phyloP scores from a whole-genome alignment of 2,797 vertebrate genomes.

The Capromys pilorides region DNA sequence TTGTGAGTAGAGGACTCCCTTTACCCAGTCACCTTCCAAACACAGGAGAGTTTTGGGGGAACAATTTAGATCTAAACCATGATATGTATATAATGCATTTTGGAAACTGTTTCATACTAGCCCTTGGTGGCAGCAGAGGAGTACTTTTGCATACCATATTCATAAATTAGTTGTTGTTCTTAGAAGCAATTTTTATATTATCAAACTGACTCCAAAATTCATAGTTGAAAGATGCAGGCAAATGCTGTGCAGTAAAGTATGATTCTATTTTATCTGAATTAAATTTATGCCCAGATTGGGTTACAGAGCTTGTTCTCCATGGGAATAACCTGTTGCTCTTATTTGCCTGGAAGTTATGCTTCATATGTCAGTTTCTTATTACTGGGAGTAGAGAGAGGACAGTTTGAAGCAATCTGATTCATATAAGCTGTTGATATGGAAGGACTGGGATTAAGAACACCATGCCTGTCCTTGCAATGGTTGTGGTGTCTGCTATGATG shows the following conservation, averaged over 20 bases:
- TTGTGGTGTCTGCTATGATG: fast-evolving
- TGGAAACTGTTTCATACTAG: slow-evolving; percentile 2
- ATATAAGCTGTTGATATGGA: not conserved
- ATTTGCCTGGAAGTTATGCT: not conserved
- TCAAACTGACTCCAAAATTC: slow-evolving; percentile 53
- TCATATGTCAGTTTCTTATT: not conserved
- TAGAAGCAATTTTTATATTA: slow-evolving; percentile 43
- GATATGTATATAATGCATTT: not conserved
- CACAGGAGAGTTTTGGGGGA: not conserved
- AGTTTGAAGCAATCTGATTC: not conserved
- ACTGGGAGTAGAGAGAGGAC: not conserved
- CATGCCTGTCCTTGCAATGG: not conserved
- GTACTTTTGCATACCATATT: not conserved
- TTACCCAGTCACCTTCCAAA: not conserved
- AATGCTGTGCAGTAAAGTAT: slow-evolving; percentile 54
- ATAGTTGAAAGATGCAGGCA: slow-evolving; percentile 30
- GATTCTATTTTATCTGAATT: slow-evolving; percentile 55
- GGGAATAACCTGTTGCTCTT: not conserved
- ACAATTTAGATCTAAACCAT: not conserved
- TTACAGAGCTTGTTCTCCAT: slow-evolving; percentile 4
- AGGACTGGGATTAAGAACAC: not conserved
- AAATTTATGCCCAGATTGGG: slow-evolving; percentile 57
- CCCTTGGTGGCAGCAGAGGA: not conserved
- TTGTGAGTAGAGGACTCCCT: not conserved
- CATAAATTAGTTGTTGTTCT: slow-evolving; percentile 15